These are phyloP conservation scores for Crax fasciolata DNA, from an alignment of 2,797 vertebrate species.

Conservation along the genomic window DNA sequence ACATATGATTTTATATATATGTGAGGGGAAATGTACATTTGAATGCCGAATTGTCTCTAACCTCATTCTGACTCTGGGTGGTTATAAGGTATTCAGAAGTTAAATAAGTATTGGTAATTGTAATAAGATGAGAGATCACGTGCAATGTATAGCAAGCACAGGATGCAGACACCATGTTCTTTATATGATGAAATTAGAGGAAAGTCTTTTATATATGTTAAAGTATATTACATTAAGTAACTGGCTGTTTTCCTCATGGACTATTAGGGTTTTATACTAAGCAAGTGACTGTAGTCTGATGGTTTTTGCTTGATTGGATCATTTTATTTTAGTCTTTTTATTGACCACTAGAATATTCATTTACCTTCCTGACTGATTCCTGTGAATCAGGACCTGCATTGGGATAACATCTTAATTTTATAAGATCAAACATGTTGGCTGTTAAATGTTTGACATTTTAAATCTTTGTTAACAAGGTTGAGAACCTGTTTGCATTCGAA, in stretches of 20 bases:
- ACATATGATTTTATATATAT: too few species aligned
- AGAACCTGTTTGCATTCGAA: neutral
- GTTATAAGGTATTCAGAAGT: neutral
- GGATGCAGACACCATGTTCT: neutral
- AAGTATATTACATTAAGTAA: neutral
- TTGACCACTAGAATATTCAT: neutral
- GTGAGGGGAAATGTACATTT: neutral
- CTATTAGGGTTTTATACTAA: neutral
- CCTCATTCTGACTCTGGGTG: neutral
- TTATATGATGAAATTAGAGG: neutral
- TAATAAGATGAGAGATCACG: neutral
- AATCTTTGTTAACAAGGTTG: neutral
- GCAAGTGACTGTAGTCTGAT: neutral
- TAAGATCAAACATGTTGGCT: neutral
- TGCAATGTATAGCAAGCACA: neutral
- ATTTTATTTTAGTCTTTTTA: neutral
- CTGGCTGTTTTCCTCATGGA: neutral
- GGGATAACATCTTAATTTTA: neutral
- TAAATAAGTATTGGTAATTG: neutral
- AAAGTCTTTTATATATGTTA: neutral
- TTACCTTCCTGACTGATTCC: neutral
- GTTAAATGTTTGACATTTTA: neutral
- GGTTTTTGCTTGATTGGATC: neutral
- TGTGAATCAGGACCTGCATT: neutral
- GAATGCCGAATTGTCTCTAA: neutral